phyloP scores from a whole-genome alignment of 2,113 vertebrate genomes.

The Arenaria interpres region DNA sequence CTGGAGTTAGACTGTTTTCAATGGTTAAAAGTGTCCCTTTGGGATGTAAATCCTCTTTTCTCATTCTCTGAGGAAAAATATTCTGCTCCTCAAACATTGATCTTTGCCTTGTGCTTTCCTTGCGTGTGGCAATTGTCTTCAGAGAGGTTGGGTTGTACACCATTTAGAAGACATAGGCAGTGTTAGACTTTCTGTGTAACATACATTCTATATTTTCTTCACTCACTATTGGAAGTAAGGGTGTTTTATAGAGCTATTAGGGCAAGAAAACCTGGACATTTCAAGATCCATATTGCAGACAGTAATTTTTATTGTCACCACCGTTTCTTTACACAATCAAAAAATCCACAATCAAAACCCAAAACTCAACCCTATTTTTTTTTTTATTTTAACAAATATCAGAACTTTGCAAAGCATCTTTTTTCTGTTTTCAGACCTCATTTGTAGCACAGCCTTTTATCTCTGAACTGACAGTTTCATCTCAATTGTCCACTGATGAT shows the following conservation, averaged over 20 bases:
- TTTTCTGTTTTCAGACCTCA: background rate
- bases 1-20: background rate
- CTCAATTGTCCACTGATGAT: background rate
- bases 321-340: background rate
- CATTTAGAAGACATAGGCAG: background rate
- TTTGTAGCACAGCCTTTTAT: background rate
- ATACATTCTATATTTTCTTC: background rate
- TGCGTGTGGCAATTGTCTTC: background rate
- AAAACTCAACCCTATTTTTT: background rate
- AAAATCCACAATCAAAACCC: background rate
- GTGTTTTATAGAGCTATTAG: background rate
- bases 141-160: background rate
- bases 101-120: background rate
- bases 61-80: background rate
- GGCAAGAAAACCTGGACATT: background rate
- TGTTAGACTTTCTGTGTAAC: background rate
- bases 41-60: background rate
- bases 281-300: background rate
- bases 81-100: background rate
- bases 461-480: background rate
- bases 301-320: background rate
- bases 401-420: background rate
- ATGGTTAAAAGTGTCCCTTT: background rate
- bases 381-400: background rate
- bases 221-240: background rate